Conservation (phyloP, 2,797 vertebrate genomes). For the Austrolebias charrua region DNA sequence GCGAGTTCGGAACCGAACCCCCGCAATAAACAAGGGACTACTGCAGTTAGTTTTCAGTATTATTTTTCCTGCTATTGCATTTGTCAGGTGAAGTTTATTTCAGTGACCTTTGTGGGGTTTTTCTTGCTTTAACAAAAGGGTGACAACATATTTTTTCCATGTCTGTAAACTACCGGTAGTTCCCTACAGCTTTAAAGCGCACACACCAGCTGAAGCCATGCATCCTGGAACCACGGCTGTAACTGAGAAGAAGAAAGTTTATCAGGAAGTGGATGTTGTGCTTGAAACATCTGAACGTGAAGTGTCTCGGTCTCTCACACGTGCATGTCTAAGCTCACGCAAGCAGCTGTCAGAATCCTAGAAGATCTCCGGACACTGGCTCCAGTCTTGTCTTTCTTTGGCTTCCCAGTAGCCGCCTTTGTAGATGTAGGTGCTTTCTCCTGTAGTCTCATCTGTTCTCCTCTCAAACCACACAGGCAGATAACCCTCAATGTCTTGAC, state of each 20-base stretch:
- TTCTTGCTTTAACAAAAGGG: too few relatives aligned
- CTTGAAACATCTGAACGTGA: constrained; percentile 35
- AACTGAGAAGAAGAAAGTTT: constrained; percentile 29
- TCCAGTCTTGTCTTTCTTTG: constrained; percentile 94
- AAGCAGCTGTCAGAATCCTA: constrained; percentile 59
- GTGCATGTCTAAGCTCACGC: constrained; percentile 15
- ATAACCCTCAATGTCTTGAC: constrained; percentile 86
- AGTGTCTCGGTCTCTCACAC: constrained; percentile 19
- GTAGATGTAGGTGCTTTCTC: constrained; percentile 87
- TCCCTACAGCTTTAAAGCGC: constrained; percentile 20
- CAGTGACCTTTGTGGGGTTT: too few relatives aligned
- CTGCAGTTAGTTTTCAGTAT: too few relatives aligned
- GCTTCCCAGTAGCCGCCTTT: constrained; percentile 96
- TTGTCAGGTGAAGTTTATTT: too few relatives aligned
- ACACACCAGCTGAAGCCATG: constrained; percentile 42
- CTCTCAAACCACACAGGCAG: constrained; percentile 92
- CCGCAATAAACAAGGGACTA: too few relatives aligned
- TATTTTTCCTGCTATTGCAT: too few relatives aligned
- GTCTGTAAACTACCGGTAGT: constrained; percentile 1
- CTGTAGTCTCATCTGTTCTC: constrained; percentile 83
- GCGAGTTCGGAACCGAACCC: too few relatives aligned
- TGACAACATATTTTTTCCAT: too few relatives aligned
- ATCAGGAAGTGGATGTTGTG: constrained; percentile 36
- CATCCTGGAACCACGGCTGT: constrained; percentile 41
- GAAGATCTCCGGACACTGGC: constrained; percentile 88